Base-by-base conservation (phyloP, 2,113 vertebrate species). In the Pipra filicauda region DNA sequence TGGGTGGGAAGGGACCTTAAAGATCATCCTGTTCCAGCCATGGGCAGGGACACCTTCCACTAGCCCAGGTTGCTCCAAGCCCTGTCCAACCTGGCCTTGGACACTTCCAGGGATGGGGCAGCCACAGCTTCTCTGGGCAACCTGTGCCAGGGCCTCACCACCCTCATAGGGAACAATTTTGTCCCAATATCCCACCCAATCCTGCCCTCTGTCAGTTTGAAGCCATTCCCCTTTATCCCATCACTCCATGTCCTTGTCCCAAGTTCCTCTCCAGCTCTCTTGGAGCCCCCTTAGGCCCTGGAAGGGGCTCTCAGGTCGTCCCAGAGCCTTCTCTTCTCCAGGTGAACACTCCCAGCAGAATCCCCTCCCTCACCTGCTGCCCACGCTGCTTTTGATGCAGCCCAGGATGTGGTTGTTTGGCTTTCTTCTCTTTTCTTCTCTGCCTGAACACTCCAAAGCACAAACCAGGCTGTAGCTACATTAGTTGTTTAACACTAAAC, bases 31-130 rank as follows among this genome's bases (percentile, higher is more conserved):
- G 16, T 52, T n/a, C 54, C 31, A 17, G 43, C 23, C 48, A 9
- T 1, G 6, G 41, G 30, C 43, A 65, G 31, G 14, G 18, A 57
- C 76, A 73, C 19, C 48, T 41, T 4, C 55, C 55, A 23, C 41
- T 3, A 0, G 4, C n/a, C 30, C 64, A 83, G 55, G 15, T 0
- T 54, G 48, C 39, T 87, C 46, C 54, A 39, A 69, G 6, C 13
- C 7, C 12, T 0, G 0, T 31, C 62, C 71, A 69, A 1, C 14
- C 17, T 23, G n/a, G 21, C 24, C 17, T 35, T 14, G 61, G 48
- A 2, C 51, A 55, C 39, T 35, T 1, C 11, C 55, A 62, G 30
- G 30, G 41, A 31, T 54, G 70, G 16, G 16, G 54, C 54, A 82
- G 37, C 28, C 61, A 30, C 39, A 69, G n/a, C 30, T 55, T 0